Evolutionary conservation across 2,888 invertebrate genomes (phyloP).

Genomic region (Pollenia amentaria): DNA sequence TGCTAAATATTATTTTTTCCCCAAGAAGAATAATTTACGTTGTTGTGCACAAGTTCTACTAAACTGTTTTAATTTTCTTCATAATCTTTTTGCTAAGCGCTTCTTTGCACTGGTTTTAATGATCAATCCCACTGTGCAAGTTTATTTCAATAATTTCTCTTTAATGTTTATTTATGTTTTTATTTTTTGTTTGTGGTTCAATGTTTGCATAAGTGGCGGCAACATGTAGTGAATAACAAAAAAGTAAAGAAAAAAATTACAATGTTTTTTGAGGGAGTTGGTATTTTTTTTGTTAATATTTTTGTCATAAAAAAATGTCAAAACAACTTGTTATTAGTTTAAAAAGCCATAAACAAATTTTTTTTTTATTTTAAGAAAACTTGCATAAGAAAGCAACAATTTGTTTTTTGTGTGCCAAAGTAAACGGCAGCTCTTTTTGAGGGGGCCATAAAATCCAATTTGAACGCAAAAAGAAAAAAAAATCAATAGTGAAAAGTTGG

Average conservation of each 20-base stretch:
- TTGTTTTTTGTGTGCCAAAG: constrained; percentile 17
- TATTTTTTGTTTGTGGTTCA: constrained; percentile 11
- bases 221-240: not conserved
- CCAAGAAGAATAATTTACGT: no score
- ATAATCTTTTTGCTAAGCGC: no score
- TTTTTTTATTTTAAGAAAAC: not conserved
- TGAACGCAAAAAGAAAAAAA: not conserved
- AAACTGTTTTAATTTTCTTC: no score
- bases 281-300: constrained; percentile 8
- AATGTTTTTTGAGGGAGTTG: not conserved
- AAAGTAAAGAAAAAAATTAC: constrained; percentile 3
- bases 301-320: constrained; percentile 24
- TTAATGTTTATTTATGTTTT: not conserved
- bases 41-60: no score
- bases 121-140: constrained; percentile 4
- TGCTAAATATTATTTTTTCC: no score
- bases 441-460: not conserved
- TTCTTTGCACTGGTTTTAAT: no score
- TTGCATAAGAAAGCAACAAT: not conserved
- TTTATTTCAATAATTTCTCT: not conserved
- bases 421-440: not conserved
- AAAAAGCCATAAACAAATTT: constrained; percentile 23
- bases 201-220: not conserved
- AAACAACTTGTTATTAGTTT: constrained; percentile 51
- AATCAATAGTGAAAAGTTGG: constrained; percentile 22